Conservation (phyloP, 2,113 vertebrate genomes). For the Phyllostomus discolor region DNA sequence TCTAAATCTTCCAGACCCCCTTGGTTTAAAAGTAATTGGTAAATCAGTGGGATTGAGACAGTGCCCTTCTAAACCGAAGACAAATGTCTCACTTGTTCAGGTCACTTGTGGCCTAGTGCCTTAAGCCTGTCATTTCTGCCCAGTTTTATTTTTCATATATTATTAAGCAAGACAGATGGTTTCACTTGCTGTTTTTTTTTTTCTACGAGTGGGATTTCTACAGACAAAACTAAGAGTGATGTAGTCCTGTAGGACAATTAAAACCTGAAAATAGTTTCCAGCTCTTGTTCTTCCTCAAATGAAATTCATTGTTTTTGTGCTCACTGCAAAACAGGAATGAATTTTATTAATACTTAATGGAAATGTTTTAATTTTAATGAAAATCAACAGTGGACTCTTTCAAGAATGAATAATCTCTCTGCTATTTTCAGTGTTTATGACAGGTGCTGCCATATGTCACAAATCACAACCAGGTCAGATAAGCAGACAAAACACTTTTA, state of each 20-base stretch:
- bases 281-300: conserved; percentile 31
- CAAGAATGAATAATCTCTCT: conserved; percentile 48
- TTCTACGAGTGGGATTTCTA: neutral
- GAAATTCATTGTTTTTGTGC: conserved; percentile 68
- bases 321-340: conserved; percentile 52
- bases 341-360: conserved; percentile 58
- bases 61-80: conserved; percentile 37
- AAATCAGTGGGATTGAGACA: conserved; percentile 13
- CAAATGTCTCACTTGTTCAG: conserved; percentile 15
- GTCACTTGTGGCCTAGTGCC: neutral
- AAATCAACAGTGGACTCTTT: conserved; percentile 37
- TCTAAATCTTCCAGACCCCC: neutral
- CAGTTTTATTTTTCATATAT: conserved; percentile 36
- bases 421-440: conserved; percentile 30
- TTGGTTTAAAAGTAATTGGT: conserved; percentile 41
- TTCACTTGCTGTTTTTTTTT: conserved; percentile 14
- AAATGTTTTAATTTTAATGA: conserved; percentile 56
- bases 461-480: neutral
- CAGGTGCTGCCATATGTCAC: conserved; percentile 18
- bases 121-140: neutral
- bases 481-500: conserved; percentile 23
- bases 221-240: neutral
- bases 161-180: neutral
- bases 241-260: neutral
- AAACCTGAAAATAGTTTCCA: neutral